Base-by-base conservation (phyloP, 2,113 vertebrate species). In the Tachysurus fulvidraco region DNA sequence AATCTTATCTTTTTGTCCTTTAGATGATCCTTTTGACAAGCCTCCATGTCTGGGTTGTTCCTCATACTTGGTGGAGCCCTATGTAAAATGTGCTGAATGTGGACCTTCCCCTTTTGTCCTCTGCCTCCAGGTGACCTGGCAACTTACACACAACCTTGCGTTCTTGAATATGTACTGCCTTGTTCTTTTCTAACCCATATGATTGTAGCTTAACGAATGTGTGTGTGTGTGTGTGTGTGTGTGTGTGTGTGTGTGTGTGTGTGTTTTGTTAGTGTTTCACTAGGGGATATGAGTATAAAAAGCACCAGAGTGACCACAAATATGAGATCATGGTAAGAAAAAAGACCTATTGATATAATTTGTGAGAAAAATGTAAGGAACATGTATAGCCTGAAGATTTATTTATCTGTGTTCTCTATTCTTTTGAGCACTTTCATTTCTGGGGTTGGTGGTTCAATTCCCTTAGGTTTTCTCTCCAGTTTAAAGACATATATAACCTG, bases 51-150 rank as follows among this genome's bases (percentile, higher is more conserved):
- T 96, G 86, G 97, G 98, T 5, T 99, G 98, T 88, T 99, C 98
- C 2, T 97, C 98, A 0, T 96, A 97, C 91, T 95, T 99, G 52
- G 95, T 95, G 1, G 98, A 99, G 89, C 98, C 98, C 0, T 99
- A 99, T 44, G 97, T 99, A 71, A 99, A 99, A 85, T 99, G 98
- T 93, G 97, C 97, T 0, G 97, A 99, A 90, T 99, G 98, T 83
- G 97, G 97, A 78, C 98, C 98, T 0, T 96, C 97, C 77, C 94
- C 96, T 57, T 96, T 99, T 88, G 92, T 98, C 50, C 95, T 99
- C 17, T 99, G 98, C 83, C 95, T 99, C 85, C 98, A 99, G 97
- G 98, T 99, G 0, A 85, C 11, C 28, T 23, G 28, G 36, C 60
- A 64, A 5, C 21, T 9, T 41, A 57, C 3, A 16, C 50, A 41